Conservation (phyloP, 2,888 invertebrate genomes). For the Oscheius sp. region DNA sequence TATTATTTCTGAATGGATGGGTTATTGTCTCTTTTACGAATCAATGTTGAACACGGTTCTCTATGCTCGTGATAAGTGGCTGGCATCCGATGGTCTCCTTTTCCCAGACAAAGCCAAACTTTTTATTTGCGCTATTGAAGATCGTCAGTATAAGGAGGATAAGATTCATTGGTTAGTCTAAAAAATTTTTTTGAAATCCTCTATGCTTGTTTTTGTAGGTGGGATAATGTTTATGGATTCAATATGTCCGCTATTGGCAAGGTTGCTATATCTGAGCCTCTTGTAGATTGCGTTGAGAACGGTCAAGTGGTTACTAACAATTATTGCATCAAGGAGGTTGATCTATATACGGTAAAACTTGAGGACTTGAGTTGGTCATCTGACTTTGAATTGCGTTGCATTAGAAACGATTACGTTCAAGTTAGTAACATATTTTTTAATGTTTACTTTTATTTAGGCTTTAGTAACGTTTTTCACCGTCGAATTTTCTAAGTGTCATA, state of each 20-base stretch:
- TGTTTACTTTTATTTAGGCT: slow-evolving; percentile 79
- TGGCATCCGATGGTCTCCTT: slow-evolving; percentile 82
- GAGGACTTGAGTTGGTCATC: slow-evolving; percentile 90
- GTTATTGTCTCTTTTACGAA: slow-evolving; percentile 93
- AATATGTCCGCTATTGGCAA: slow-evolving; percentile 98
- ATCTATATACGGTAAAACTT: slow-evolving; percentile 95
- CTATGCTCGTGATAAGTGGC: slow-evolving; percentile 96
- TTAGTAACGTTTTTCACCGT: slow-evolving; percentile 98
- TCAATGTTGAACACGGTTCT: slow-evolving; percentile 99
- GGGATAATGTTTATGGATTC: slow-evolving; percentile 99
- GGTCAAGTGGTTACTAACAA: slow-evolving; percentile 97
- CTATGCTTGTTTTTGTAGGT: slow-evolving; percentile 76
- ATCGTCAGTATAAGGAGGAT: slow-evolving; percentile 98
- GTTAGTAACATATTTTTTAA: slow-evolving; percentile 69
- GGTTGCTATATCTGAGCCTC: slow-evolving; percentile 95
- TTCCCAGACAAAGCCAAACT: slow-evolving; percentile 92
- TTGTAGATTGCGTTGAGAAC: slow-evolving; percentile 97
- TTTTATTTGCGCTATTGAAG: slow-evolving; percentile 84
- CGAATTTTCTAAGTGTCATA: slow-evolving; percentile 99
- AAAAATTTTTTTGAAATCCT: slow-evolving; percentile 27
- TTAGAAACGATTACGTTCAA: slow-evolving; percentile 72
- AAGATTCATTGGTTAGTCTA: slow-evolving; percentile 88
- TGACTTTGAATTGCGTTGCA: slow-evolving; percentile 75
- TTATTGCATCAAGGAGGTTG: slow-evolving; percentile 88
- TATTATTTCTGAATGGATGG: slow-evolving; percentile 84